These are phyloP conservation scores for Silvanus unidentatus DNA, from an alignment of 2,888 invertebrate species.

Conservation along the genomic window DNA sequence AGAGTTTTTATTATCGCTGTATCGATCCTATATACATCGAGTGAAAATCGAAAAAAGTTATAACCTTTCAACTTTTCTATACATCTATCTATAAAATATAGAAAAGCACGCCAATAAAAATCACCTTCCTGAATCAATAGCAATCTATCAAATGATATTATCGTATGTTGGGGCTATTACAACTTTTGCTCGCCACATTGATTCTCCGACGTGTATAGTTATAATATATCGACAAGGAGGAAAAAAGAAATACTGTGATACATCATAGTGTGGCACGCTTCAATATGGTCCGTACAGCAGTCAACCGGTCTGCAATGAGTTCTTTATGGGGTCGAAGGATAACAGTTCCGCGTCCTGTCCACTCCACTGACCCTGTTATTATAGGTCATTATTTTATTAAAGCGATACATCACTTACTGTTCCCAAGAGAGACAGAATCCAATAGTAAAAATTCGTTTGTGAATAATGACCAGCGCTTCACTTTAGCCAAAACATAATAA, in stretches of 20 bases:
- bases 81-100: slow-evolving; percentile 12
- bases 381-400: neutral
- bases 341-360: slow-evolving; percentile 15
- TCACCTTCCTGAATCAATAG: slow-evolving; percentile 43
- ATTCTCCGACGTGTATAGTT: slow-evolving; percentile 30
- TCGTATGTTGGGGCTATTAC: slow-evolving; percentile 36
- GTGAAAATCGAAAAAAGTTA: too few relatives aligned
- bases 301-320: slow-evolving; percentile 1
- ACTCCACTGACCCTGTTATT: slow-evolving; percentile 20
- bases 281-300: slow-evolving; percentile 20
- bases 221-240: slow-evolving; percentile 26
- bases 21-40: too few relatives aligned
- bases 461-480: too few relatives aligned
- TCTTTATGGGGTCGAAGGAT: slow-evolving; percentile 24
- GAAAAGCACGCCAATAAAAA: slow-evolving; percentile 41
- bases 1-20: too few relatives aligned
- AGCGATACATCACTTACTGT: too few relatives aligned
- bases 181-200: slow-evolving; percentile 32
- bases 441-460: too few relatives aligned
- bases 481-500: too few relatives aligned
- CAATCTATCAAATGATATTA: slow-evolving; percentile 46
- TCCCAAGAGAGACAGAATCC: too few relatives aligned
- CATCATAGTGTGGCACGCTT: slow-evolving; percentile 33
- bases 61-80: slow-evolving; percentile 39
- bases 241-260: slow-evolving; percentile 29